Conservation (phyloP, 2,797 vertebrate genomes). For the Acrossocheilus fasciatus region DNA sequence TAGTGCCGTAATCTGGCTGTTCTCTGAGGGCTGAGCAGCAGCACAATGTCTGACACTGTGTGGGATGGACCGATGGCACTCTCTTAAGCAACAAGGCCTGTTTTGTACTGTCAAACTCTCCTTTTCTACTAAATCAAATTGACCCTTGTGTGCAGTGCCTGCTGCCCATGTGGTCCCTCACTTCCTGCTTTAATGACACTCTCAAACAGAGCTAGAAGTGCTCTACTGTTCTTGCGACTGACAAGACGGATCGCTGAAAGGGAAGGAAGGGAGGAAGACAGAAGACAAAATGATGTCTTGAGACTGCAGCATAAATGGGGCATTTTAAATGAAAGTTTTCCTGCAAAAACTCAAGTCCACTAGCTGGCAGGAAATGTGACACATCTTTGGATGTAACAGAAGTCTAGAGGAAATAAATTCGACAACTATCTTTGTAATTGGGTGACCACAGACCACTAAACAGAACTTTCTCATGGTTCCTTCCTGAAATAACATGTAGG, state of each 20-base stretch:
- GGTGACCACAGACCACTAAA: slow-evolving; percentile 15
- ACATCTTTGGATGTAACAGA: slow-evolving; percentile 14
- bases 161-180: slow-evolving; percentile 63
- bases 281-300: slow-evolving; percentile 43
- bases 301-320: slow-evolving; percentile 34
- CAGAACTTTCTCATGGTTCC: not conserved
- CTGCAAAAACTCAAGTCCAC: slow-evolving; percentile 29
- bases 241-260: slow-evolving; percentile 41
- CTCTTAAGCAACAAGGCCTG: slow-evolving; percentile 68
- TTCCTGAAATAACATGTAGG: not conserved
- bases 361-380: slow-evolving; percentile 26
- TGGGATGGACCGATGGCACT: slow-evolving; percentile 48
- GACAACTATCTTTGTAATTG: not conserved
- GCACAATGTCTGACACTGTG: slow-evolving; percentile 70
- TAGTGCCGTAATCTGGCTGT: slow-evolving; percentile 47
- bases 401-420: slow-evolving; percentile 16
- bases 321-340: slow-evolving; percentile 21
- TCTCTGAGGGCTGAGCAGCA: slow-evolving; percentile 19
- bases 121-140: slow-evolving; percentile 58
- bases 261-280: slow-evolving; percentile 50
- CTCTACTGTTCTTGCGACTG: slow-evolving; percentile 44
- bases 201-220: slow-evolving; percentile 39
- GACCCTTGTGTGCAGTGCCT: slow-evolving; percentile 56
- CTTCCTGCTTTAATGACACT: slow-evolving; percentile 44
- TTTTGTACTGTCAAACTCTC: slow-evolving; percentile 66